Conservation (phyloP, 2,797 vertebrate genomes). For the Muscicapa comitata region DNA sequence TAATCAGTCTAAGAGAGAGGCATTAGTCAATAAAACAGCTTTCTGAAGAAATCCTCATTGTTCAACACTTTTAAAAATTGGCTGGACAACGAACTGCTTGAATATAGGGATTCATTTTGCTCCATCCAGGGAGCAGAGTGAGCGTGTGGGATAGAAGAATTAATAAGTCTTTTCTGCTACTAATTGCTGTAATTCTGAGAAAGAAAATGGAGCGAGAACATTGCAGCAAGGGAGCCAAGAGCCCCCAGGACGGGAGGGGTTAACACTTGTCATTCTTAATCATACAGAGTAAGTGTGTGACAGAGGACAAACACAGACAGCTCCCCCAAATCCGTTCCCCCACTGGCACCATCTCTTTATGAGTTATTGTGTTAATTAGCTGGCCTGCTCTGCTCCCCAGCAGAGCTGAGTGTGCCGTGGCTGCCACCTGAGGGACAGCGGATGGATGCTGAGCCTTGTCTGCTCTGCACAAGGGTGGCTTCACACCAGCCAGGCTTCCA, state of each 20-base stretch:
- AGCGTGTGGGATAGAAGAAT: neutral
- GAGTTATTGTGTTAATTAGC: constrained; percentile 16
- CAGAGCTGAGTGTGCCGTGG: neutral
- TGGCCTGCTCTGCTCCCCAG: fast-evolving
- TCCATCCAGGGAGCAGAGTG: neutral
- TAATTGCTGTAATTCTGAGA: constrained; percentile 45
- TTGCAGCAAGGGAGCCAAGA: neutral
- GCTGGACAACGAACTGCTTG: neutral
- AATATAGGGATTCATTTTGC: neutral
- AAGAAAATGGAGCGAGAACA: neutral
- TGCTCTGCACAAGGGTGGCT: neutral
- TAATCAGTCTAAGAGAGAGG: neutral
- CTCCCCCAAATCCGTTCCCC: neutral
- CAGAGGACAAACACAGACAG: neutral
- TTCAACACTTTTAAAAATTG: neutral
- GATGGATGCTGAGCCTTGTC: neutral
- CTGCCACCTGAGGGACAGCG: neutral
- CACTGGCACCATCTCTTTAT: neutral
- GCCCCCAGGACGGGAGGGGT: neutral
- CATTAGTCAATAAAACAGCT: neutral
- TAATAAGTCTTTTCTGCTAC: constrained; percentile 8
- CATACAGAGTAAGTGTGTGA: neutral
- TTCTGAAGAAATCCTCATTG: neutral
- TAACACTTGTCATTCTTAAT: constrained; percentile 38
- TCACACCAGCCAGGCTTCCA: neutral